Percentiles rank a stretch among this genome's conserved stretches.
These are phyloP conservation scores for Tetrapedia diversipes DNA, from an alignment of 2,888 invertebrate genomes.

Conservation along the genomic window DNA sequence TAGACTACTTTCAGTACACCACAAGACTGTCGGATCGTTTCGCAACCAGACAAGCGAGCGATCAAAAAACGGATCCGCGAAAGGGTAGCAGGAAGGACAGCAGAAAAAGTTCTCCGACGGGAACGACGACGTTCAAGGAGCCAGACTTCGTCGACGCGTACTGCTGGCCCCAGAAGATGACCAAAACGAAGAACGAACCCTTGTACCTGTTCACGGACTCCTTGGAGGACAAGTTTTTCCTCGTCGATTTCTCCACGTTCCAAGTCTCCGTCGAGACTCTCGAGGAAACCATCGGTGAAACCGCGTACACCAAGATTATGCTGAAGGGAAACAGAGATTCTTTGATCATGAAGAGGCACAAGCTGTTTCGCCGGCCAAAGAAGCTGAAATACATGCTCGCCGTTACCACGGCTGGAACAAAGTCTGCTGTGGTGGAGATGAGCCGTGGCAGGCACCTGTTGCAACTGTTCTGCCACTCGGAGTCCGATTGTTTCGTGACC, in stretches of 20 bases:
- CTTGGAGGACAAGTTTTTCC: conserved; percentile 64
- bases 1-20: conserved; percentile 64
- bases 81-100: conserved; percentile 40
- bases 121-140: not conserved
- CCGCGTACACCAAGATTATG: too few species aligned
- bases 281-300: not conserved
- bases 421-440: conserved; percentile 68
- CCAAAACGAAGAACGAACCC: conserved; percentile 63
- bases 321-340: conserved; percentile 13
- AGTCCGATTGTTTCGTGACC: conserved; percentile 48
- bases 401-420: conserved; percentile 58
- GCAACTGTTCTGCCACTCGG: conserved; percentile 60
- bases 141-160: conserved; percentile 34
- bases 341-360: conserved; percentile 61
- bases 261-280: not conserved
- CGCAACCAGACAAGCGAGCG: not conserved
- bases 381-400: conserved; percentile 12
- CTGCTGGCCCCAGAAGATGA: conserved; percentile 47
- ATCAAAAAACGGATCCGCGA: conserved; percentile 29
- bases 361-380: conserved; percentile 55
- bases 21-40: conserved; percentile 44
- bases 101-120: conserved; percentile 30
- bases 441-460: conserved; percentile 70
- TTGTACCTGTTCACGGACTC: conserved; percentile 73
- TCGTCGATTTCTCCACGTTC: conserved; percentile 61